phyloP scores from a whole-genome alignment of 2,797 vertebrate species.

The Paratrypauchen microcephalus region DNA sequence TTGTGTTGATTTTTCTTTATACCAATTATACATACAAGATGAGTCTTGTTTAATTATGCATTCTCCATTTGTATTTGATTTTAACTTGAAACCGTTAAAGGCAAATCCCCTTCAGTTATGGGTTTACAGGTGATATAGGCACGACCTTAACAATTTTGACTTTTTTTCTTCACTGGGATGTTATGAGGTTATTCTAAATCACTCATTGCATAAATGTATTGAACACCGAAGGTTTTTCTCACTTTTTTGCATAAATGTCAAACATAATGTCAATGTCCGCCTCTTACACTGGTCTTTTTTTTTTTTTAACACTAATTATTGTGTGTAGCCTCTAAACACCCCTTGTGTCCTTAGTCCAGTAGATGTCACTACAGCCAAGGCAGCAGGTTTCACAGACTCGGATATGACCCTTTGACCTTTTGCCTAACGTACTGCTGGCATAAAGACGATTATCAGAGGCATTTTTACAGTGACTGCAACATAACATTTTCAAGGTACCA shows the following conservation, averaged over 20 bases:
- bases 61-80: conserved; percentile 21
- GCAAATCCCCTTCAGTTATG: conserved; percentile 38
- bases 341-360: conserved; percentile 65
- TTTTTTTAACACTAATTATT: conserved; percentile 36
- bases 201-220: conserved; percentile 79
- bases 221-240: conserved; percentile 50
- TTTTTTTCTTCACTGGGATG: conserved; percentile 14
- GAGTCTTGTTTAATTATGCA: conserved; percentile 36
- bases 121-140: conserved; percentile 36
- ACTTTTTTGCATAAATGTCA: conserved; percentile 63
- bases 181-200: conserved; percentile 83
- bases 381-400: conserved; percentile 35
- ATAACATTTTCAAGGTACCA: too few relatives aligned
- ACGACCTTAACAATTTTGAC: conserved; percentile 15
- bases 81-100: conserved; percentile 35
- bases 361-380: conserved; percentile 81
- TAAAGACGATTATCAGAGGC: conserved; percentile 18
- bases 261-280: conserved; percentile 73
- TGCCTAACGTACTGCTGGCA: conserved; percentile 19
- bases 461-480: too few relatives aligned
- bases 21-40: conserved; percentile 58
- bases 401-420: conserved; percentile 65
- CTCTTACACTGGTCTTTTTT: conserved; percentile 62
- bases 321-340: conserved; percentile 27
- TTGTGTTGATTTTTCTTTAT: conserved; percentile 58